Percentiles rank a stretch among this genome's conserved stretches.
Evolutionary conservation across 64 coral and sea anemone species (phyloP).

Genomic region (Montipora cactus): DNA sequence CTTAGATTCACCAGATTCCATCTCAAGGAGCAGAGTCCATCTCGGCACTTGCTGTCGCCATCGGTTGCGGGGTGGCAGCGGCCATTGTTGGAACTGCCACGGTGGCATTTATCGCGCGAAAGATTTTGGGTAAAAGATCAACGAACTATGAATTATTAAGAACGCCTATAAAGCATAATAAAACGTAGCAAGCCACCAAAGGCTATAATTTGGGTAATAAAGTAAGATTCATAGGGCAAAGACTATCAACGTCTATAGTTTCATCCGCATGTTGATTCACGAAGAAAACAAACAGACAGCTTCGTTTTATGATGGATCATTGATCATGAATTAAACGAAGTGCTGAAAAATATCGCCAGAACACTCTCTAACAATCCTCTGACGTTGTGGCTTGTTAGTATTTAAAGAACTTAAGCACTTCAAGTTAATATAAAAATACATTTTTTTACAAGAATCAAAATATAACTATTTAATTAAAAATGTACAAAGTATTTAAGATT

Average conservation of each 20-base stretch:
- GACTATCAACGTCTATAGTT: neutral
- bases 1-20: constrained; percentile 71
- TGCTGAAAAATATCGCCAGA: no score
- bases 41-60: constrained; percentile 90
- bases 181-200: constrained; percentile 39
- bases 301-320: no score
- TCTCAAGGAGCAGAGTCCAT: constrained; percentile 87
- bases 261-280: no score
- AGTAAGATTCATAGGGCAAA: neutral
- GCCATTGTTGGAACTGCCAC: constrained; percentile 96
- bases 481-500: no score
- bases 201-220: neutral
- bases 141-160: constrained; percentile 93
- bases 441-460: no score
- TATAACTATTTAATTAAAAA: no score
- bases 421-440: no score
- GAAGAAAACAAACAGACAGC: no score
- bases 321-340: no score
- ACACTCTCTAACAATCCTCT: no score
- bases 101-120: constrained; percentile 88
- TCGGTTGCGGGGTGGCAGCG: constrained; percentile 91
- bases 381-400: no score
- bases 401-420: no score
- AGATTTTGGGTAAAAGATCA: constrained; percentile 96
- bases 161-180: constrained; percentile 78